Evolutionary conservation across 1,140 invertebrate species (phyloP).

Genomic region (Zaprionus camerounensis): DNA sequence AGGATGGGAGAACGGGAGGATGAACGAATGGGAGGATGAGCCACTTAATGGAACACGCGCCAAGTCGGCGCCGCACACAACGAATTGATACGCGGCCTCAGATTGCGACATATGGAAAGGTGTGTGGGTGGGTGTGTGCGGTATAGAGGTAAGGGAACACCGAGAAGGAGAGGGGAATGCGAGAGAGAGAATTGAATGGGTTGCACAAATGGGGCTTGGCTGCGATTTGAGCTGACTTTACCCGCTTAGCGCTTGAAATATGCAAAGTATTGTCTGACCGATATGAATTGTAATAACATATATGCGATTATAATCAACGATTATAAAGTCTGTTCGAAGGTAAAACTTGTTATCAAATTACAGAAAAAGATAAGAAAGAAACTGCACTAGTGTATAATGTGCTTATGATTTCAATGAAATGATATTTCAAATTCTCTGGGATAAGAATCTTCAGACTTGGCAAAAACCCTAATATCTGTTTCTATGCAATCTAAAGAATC

Average conservation of each 20-base stretch:
- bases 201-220: constrained; percentile 24
- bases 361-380: not conserved
- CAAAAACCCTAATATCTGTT: not conserved
- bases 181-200: constrained; percentile 44
- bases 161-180: not conserved
- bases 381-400: not conserved
- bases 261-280: constrained; percentile 27
- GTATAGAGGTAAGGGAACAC: not conserved
- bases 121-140: constrained; percentile 6
- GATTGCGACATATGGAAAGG: constrained; percentile 46
- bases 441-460: not conserved
- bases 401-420: not conserved
- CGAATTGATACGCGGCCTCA: constrained; percentile 77
- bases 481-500: not conserved
- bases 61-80: constrained; percentile 53
- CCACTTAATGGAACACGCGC: constrained; percentile 76
- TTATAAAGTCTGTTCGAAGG: constrained; percentile 8
- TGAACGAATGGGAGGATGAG: constrained; percentile 55
- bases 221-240: constrained; percentile 18
- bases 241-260: constrained; percentile 37
- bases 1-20: not conserved
- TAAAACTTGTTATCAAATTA: constrained; percentile 17
- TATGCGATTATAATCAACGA: constrained; percentile 5
- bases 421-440: not conserved
- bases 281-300: constrained; percentile 17